Evolutionary conservation across 23 tunicate species (phyloP).

Genomic region (Phallusia fumigata): DNA sequence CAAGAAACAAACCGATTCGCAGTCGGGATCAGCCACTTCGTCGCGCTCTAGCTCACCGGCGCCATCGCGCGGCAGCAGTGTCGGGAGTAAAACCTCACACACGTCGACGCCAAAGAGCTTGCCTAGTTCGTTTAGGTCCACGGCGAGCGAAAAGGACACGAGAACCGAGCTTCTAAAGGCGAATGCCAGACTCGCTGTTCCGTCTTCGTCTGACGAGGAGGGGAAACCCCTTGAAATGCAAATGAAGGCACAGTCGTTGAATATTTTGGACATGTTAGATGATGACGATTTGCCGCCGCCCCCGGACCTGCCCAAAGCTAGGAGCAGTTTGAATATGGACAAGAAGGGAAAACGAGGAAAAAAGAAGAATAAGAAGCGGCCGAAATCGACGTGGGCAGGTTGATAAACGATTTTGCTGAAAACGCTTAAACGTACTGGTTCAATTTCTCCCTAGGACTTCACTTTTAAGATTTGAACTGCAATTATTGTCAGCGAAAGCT

Average conservation of each 20-base stretch:
- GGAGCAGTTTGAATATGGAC: constrained; percentile 1
- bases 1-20: not conserved
- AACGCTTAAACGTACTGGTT: no score
- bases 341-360: constrained; percentile 3
- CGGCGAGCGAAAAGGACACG: constrained; percentile 3
- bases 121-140: not conserved
- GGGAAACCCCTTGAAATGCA: not conserved
- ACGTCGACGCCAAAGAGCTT: not conserved
- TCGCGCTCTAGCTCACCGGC: not conserved
- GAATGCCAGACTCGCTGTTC: not conserved
- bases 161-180: not conserved
- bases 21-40: not conserved
- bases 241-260: not conserved
- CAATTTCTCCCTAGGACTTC: no score
- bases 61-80: not conserved
- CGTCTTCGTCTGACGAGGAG: not conserved
- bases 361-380: constrained; percentile 3
- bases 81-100: not conserved
- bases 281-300: constrained; percentile 10
- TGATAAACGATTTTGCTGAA: not conserved
- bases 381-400: not conserved
- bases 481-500: no score
- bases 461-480: no score
- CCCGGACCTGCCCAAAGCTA: constrained; percentile 7
- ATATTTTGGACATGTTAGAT: not conserved